Evolutionary conservation across 2,888 invertebrate species (phyloP).

Genomic region (Euproctis similis): DNA sequence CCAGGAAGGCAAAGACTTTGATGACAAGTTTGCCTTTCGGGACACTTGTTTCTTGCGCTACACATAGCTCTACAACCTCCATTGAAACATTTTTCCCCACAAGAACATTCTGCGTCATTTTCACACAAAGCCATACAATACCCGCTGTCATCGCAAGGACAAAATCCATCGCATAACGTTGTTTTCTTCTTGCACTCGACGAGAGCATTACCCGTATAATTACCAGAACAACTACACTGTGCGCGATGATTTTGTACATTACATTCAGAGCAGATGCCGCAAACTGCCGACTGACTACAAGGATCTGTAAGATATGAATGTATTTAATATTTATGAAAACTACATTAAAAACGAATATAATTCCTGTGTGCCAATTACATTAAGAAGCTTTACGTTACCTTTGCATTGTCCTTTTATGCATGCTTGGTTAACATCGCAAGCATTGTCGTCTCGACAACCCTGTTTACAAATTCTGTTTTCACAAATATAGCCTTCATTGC

Average conservation of each 20-base stretch:
- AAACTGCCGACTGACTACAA: slow-evolving; percentile 82
- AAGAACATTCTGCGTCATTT: slow-evolving; percentile 81
- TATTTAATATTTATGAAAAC: too few relatives aligned
- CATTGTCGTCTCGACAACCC: slow-evolving; percentile 90
- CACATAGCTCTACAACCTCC: slow-evolving; percentile 86
- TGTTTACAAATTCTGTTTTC: slow-evolving; percentile 89
- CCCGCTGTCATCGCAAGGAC: slow-evolving; percentile 87
- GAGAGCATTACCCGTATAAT: slow-evolving; percentile 88
- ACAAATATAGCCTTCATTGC: slow-evolving; percentile 88
- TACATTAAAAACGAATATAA: too few relatives aligned
- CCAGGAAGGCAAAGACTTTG: slow-evolving; percentile 85
- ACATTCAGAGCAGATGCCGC: slow-evolving; percentile 90
- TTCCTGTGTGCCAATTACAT: too few relatives aligned
- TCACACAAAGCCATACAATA: slow-evolving; percentile 85
- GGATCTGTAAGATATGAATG: slow-evolving; percentile 75
- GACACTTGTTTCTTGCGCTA: slow-evolving; percentile 80
- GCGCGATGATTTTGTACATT: slow-evolving; percentile 88
- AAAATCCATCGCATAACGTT: slow-evolving; percentile 82
- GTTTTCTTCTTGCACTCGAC: slow-evolving; percentile 84
- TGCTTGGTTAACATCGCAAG: slow-evolving; percentile 83
- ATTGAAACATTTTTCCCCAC: slow-evolving; percentile 85
- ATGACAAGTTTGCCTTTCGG: slow-evolving; percentile 84
- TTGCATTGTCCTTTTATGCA: slow-evolving; percentile 89
- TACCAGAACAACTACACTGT: slow-evolving; percentile 89
- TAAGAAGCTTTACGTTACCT: too few relatives aligned